A percentile compares a stretch with the other conserved stretches of the same genome.
These are phyloP conservation scores for Zaprionus obscuricornis DNA, from an alignment of 2,888 invertebrate genomes.

Conservation along the genomic window DNA sequence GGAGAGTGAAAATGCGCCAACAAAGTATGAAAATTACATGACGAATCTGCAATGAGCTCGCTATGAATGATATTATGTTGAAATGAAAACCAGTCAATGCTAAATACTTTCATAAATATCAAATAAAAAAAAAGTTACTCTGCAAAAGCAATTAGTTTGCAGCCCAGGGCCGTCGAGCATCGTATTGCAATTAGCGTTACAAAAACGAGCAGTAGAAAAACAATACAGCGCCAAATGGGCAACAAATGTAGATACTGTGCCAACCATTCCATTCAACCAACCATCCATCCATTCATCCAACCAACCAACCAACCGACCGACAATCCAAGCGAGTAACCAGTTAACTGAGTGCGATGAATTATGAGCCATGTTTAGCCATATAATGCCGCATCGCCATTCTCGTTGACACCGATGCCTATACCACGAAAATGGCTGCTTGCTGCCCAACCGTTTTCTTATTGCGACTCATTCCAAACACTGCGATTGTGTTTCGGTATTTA, in stretches of 20 bases:
- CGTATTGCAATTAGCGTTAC: conserved; percentile 72
- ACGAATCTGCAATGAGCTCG: conserved; percentile 39
- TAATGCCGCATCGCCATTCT: neutral
- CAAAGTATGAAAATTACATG: conserved; percentile 44
- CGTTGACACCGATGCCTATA: conserved; percentile 29
- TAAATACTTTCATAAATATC: conserved; percentile 65
- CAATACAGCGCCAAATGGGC: conserved; percentile 59
- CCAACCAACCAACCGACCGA: conserved; percentile 15
- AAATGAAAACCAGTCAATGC: conserved; percentile 11
- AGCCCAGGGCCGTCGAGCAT: conserved; percentile 60
- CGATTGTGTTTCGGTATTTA: conserved; percentile 6
- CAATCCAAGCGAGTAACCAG: conserved; percentile 38
- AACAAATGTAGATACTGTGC: conserved; percentile 10
- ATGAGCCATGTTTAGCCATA: conserved; percentile 47
- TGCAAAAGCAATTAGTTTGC: conserved; percentile 71
- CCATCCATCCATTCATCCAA: conserved; percentile 6
- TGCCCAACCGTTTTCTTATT: too few relatives aligned
- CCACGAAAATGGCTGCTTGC: conserved; percentile 25
- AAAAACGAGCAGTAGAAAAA: conserved; percentile 57
- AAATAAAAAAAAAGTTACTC: conserved; percentile 39
- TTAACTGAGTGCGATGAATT: conserved; percentile 62
- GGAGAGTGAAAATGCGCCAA: too few relatives aligned
- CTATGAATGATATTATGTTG: conserved; percentile 13
- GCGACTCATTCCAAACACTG: neutral
- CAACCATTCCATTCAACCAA: conserved; percentile 1